These are phyloP conservation scores for Ia io DNA, from an alignment of 2,113 vertebrate species.

Conservation along the genomic window DNA sequence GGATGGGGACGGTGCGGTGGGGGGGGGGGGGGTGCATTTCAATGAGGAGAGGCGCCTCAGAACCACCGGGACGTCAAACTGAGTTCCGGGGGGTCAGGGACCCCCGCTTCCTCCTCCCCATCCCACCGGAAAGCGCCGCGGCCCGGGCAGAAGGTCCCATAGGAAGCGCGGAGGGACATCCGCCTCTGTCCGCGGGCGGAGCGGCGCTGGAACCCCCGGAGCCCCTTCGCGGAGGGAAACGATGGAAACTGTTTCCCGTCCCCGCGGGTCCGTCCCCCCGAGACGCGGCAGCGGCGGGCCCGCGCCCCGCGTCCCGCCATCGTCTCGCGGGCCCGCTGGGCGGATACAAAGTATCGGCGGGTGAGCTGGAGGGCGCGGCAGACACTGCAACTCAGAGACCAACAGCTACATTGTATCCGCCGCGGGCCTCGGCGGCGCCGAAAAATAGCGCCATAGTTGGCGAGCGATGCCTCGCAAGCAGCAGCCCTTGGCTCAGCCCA, in stretches of 20 bases:
- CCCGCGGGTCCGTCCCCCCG: neutral
- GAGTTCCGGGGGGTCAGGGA: neutral
- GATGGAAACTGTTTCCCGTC: slow-evolving; percentile 31
- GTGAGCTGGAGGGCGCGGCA: slow-evolving; percentile 66
- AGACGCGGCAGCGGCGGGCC: neutral
- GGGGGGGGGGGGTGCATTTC: neutral
- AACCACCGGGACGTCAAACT: neutral
- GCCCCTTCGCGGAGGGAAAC: neutral
- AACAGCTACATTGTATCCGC: slow-evolving; percentile 64
- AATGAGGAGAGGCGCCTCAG: neutral
- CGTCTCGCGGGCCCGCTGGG: too few relatives aligned
- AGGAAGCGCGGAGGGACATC: neutral
- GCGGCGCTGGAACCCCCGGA: neutral
- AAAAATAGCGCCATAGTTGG: slow-evolving; percentile 70
- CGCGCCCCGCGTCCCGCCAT: neutral
- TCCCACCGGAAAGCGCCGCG: neutral
- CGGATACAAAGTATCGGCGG: slow-evolving; percentile 57
- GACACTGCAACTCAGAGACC: slow-evolving; percentile 63
- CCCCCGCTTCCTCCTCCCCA: neutral
- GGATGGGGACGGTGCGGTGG: too few relatives aligned
- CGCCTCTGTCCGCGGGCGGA: neutral
- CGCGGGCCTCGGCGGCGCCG: slow-evolving; percentile 68
- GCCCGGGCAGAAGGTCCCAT: too few relatives aligned
- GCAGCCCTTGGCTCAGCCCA: slow-evolving; percentile 51
- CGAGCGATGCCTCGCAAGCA: slow-evolving; percentile 13